phyloP scores from a whole-genome alignment of 2,888 invertebrate species.

The Octonoba sinensis region DNA sequence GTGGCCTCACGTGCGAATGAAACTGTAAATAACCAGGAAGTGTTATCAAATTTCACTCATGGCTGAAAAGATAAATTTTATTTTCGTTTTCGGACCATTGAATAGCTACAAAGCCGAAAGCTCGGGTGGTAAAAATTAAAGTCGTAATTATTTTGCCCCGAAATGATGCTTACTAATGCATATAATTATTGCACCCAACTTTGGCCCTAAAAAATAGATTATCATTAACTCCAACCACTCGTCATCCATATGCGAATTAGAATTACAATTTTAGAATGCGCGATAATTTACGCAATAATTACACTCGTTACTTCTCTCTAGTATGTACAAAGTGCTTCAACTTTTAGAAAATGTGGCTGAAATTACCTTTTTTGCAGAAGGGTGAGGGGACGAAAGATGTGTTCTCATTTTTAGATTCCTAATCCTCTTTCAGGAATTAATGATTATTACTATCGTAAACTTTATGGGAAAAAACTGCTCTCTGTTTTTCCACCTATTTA shows the following conservation, averaged over 20 bases:
- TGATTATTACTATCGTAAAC: constrained; percentile 56
- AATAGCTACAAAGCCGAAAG: constrained; percentile 3
- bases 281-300: constrained; percentile 60
- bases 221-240: constrained; percentile 40
- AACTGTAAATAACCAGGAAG: constrained; percentile 54
- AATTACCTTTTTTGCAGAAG: constrained; percentile 2
- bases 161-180: constrained; percentile 47
- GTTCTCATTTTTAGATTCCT: constrained; percentile 45
- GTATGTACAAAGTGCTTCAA: constrained; percentile 32
- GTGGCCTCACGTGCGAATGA: constrained; percentile 41
- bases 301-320: constrained; percentile 33
- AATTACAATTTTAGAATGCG: constrained; percentile 53
- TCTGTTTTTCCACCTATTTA: constrained; percentile 30
- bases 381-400: too few species aligned
- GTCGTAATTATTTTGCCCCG: constrained; percentile 46
- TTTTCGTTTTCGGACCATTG: constrained; percentile 14
- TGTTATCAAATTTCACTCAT: constrained; percentile 49
- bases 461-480: constrained; percentile 39
- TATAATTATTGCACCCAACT: constrained; percentile 52
- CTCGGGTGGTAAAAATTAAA: constrained; percentile 51
- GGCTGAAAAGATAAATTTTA: constrained; percentile 33
- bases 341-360: constrained; percentile 24
- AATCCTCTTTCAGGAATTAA: constrained; percentile 49
- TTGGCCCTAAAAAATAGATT: constrained; percentile 34
- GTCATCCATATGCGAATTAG: constrained; percentile 47